Percentiles rank a stretch among this genome's conserved stretches.
Conservation (phyloP, 2,888 invertebrate species). For the Drosophila kuntzei region DNA sequence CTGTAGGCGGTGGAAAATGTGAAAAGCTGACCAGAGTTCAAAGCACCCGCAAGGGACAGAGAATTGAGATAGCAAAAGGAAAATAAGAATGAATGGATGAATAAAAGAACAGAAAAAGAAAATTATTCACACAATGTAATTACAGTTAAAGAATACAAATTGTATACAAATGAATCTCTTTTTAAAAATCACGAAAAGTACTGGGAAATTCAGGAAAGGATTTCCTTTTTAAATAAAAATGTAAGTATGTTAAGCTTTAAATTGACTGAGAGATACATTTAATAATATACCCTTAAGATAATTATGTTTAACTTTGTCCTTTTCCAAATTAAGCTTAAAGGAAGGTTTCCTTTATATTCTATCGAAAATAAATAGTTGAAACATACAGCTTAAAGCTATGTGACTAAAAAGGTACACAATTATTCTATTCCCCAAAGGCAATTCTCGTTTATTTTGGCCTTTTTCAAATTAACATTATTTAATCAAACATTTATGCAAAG, state of each 20-base stretch:
- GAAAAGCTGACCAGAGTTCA: conserved; percentile 16
- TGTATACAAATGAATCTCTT: conserved; percentile 16
- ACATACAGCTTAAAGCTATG: conserved; percentile 7
- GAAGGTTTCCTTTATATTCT: background rate
- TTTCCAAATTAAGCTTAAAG: background rate
- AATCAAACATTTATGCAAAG: conserved; percentile 70
- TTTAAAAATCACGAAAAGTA: conserved; percentile 16
- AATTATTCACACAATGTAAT: conserved; percentile 42
- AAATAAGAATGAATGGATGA: background rate
- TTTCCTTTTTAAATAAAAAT: conserved; percentile 19
- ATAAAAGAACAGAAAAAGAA: conserved; percentile 10
- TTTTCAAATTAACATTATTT: conserved; percentile 75
- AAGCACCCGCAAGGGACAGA: conserved; percentile 13
- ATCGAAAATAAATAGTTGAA: background rate
- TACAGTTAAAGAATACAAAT: conserved; percentile 31
- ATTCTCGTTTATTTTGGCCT: conserved; percentile 37
- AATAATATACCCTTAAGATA: conserved; percentile 4
- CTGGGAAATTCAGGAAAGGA: background rate
- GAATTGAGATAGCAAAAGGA: conserved; percentile 14
- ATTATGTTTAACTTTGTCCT: background rate
- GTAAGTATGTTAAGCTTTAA: background rate
- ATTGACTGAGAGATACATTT: background rate
- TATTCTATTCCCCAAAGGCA: conserved; percentile 26
- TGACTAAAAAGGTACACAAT: background rate
- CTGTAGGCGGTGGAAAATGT: conserved; percentile 18